A percentile compares a stretch with the other conserved stretches of the same genome.
These are phyloP conservation scores for Umimayanthus kanabou DNA, from an alignment of 92 coral and sea anemone genomes.

Conservation along the genomic window DNA sequence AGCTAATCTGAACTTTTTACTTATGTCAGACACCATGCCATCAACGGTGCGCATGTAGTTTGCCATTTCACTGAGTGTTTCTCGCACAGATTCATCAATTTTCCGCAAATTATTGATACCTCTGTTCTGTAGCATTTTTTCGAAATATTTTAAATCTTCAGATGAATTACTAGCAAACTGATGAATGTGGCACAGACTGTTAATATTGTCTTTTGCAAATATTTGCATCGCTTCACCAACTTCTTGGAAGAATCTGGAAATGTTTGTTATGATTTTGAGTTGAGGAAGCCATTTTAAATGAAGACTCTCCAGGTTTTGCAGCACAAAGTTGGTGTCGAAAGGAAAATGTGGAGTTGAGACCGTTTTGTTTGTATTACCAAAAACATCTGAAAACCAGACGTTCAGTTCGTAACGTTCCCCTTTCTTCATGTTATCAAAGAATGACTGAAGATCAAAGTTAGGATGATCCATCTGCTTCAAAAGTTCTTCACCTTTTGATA, in stretches of 20 bases:
- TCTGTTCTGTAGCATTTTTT: conserved; percentile 51
- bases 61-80: conserved; percentile 37
- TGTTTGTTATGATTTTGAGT: conserved; percentile 33
- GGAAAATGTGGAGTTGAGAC: not conserved
- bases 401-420: not conserved
- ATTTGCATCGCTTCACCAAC: conserved; percentile 56
- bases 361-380: not conserved
- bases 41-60: conserved; percentile 52
- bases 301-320: conserved; percentile 8
- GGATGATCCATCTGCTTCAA: conserved; percentile 31
- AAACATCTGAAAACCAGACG: not conserved
- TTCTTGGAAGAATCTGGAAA: conserved; percentile 57
- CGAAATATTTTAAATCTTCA: conserved; percentile 53
- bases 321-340: not conserved
- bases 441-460: conserved; percentile 14
- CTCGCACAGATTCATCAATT: conserved; percentile 41
- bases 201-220: conserved; percentile 49
- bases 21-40: not conserved
- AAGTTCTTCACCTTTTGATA: conserved; percentile 18
- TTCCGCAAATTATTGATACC: conserved; percentile 48
- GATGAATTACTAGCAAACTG: conserved; percentile 55
- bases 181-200: conserved; percentile 57
- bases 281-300: conserved; percentile 40
- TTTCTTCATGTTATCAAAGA: conserved; percentile 40
- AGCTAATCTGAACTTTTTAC: conserved; percentile 41